Percentiles rank a stretch among this genome's conserved stretches.
Conservation (phyloP, 37 sponge, comb jelly and placozoan species). For the Eunapius fragilis region DNA sequence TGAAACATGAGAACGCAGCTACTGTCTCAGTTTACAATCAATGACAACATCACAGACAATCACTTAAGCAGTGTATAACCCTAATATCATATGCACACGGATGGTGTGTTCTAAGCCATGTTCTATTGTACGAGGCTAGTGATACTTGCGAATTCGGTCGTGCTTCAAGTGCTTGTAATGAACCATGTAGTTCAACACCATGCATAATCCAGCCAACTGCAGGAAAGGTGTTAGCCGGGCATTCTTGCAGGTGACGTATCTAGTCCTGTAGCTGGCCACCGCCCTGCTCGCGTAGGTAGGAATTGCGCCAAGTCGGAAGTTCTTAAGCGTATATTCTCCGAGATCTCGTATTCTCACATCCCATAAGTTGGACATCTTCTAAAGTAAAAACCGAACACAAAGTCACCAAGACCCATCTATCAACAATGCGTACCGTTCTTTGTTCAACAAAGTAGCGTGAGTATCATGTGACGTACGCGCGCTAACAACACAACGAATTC, state of each 20-base stretch:
- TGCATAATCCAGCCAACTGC: slow-evolving; percentile 53
- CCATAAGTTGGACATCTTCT: slow-evolving; percentile 22
- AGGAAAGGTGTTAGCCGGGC: slow-evolving; percentile 70
- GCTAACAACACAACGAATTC: no score
- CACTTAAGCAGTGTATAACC: no score
- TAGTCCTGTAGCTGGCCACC: slow-evolving; percentile 38
- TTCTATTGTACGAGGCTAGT: slow-evolving; percentile 6
- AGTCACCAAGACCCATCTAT: not conserved
- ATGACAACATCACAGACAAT: no score
- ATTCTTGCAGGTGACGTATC: slow-evolving; percentile 67
- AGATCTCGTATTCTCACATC: slow-evolving; percentile 30
- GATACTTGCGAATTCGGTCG: slow-evolving; percentile 63
- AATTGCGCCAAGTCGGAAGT: slow-evolving; percentile 15
- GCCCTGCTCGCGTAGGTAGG: not conserved
- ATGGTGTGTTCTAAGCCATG: no score
- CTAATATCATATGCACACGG: no score
- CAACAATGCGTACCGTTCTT: not conserved
- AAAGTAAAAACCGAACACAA: not conserved
- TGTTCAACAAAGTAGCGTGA: not conserved
- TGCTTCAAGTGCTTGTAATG: slow-evolving; percentile 65
- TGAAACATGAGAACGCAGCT: no score
- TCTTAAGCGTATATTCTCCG: slow-evolving; percentile 4
- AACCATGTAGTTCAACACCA: slow-evolving; percentile 71
- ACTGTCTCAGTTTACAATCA: no score
- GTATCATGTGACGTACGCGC: not conserved